A percentile compares a stretch with the other conserved stretches of the same genome.
Conservation (phyloP, 2,797 vertebrate species). For the Chlorospingus flavigularis region DNA sequence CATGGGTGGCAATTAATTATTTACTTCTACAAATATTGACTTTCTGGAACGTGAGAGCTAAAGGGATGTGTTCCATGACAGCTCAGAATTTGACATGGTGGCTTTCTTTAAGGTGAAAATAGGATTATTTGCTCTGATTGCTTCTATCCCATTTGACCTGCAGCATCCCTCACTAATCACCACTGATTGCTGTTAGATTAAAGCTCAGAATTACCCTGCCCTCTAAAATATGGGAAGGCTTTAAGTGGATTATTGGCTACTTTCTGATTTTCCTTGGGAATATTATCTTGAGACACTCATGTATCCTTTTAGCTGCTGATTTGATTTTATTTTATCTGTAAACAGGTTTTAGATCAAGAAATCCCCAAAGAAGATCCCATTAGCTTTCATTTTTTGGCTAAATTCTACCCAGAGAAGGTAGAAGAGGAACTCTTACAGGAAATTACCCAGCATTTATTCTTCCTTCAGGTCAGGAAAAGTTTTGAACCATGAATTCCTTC, state of each 20-base stretch:
- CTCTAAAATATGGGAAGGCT: neutral
- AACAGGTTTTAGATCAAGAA: slow-evolving; percentile 92
- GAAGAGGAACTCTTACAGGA: slow-evolving; percentile 93
- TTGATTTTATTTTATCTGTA: slow-evolving; percentile 11
- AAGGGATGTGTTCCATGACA: neutral
- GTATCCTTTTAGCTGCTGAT: neutral
- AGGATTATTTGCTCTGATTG: neutral
- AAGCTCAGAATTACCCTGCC: neutral
- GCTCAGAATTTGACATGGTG: neutral
- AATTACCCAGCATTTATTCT: slow-evolving; percentile 95
- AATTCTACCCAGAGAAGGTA: slow-evolving; percentile 95
- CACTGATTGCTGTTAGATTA: neutral
- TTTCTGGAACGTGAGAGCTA: neutral
- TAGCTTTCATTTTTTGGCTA: slow-evolving; percentile 90
- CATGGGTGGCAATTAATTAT: neutral
- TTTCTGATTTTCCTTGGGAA: neutral
- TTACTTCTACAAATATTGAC: neutral
- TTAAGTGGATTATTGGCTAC: neutral
- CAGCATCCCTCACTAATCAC: neutral
- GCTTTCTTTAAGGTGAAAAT: neutral
- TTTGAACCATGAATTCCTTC: neutral
- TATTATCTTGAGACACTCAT: neutral
- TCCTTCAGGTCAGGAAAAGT: slow-evolving; percentile 86
- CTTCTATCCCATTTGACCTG: neutral
- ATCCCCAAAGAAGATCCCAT: slow-evolving; percentile 92